Percentiles rank a stretch among this genome's conserved stretches.
phyloP scores from a whole-genome alignment of 2,888 invertebrate species.

The Chrysolina americana region DNA sequence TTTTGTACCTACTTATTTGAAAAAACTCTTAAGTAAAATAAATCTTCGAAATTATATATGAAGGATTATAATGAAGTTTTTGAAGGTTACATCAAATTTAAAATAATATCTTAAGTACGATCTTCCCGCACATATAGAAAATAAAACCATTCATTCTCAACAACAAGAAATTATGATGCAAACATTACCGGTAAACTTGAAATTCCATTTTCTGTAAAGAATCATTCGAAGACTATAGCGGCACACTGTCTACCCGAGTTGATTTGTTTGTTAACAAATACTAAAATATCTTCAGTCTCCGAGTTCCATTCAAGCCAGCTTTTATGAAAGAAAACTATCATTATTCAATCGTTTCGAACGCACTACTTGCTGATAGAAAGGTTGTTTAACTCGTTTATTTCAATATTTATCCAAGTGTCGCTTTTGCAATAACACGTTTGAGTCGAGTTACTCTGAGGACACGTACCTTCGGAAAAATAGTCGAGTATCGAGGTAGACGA shows the following conservation, averaged over 20 bases:
- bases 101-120: no score
- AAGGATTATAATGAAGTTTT: no score
- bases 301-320: slow-evolving; percentile 38
- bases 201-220: no score
- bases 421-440: slow-evolving; percentile 19
- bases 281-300: slow-evolving; percentile 6
- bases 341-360: slow-evolving; percentile 38
- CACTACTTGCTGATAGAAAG: slow-evolving; percentile 48
- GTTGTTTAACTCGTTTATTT: slow-evolving; percentile 50
- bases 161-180: no score
- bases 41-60: no score
- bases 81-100: no score
- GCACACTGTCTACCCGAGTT: neutral
- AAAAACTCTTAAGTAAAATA: no score
- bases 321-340: slow-evolving; percentile 42
- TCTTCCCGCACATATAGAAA: no score
- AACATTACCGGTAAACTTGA: no score
- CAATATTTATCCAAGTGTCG: slow-evolving; percentile 34
- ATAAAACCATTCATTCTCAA: no score
- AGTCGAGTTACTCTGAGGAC: neutral
- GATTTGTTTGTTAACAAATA: slow-evolving; percentile 8
- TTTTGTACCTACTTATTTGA: no score
- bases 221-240: neutral
- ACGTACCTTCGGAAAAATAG: neutral
- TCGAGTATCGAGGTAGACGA: neutral